Base-by-base conservation (phyloP, 2,888 invertebrate species). In the Carterocephalus palaemon region DNA sequence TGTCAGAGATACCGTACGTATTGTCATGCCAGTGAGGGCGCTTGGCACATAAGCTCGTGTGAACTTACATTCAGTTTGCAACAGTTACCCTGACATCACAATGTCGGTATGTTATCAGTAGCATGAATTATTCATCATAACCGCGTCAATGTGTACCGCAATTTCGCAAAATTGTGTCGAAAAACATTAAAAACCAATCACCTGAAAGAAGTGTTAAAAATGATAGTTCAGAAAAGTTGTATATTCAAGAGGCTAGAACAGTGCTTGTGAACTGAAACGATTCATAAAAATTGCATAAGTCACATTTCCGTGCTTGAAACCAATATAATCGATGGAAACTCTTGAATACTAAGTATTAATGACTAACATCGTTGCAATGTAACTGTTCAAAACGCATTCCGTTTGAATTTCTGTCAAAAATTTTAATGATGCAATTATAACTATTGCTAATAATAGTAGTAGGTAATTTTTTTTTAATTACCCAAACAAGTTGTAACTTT, bases 251-350 rank as follows among this genome's bases (percentile, higher is more conserved):
- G 36, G 29, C 49, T 46, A 45, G 49, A 71, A 65, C 52, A 64
- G 62, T 73, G 76, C 67, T 64, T 74, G 70, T 73, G 59, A 66
- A 62, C 56, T 62, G 53, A 22, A 20, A 22, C 36, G 38, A 50
- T 81, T 59, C 75, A 83, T 83, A n/a, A n/a, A n/a, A n/a, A 79
- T 72, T 80, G 75, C 58, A 82, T 77, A 51, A 60, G 67, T 56
- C 54, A 51, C 64, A 55, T 56, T 67, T 66, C 51, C 53, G 51
- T 54, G 48, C 48, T 53, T 45, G 42, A 33, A 37, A 46, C 31
- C 50, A 47, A 51, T 40, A 48, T 56, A 61, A 64, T 66, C 64
- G 59, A 63, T 41, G 19, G 31, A 23, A 16, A 6, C 26, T 38
- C 10, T 5, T 62, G 47, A 28, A 24, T 37, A 42, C 34, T 48